Percentiles rank a stretch among this genome's conserved stretches.
Evolutionary conservation across 1,140 invertebrate genomes (phyloP).

Genomic region (Philaenus spumarius): DNA sequence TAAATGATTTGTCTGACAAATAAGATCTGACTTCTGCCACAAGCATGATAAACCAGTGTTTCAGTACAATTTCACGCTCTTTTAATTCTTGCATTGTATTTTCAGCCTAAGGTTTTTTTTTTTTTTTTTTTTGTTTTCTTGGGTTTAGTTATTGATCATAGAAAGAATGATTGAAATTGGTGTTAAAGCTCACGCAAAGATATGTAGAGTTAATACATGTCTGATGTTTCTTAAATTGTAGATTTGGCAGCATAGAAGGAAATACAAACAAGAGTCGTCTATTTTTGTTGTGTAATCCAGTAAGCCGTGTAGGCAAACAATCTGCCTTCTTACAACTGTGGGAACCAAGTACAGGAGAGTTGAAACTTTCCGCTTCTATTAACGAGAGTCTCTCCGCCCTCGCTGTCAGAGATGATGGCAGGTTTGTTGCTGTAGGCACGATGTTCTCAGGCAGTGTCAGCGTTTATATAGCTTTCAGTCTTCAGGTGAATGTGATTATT

Average conservation of each 20-base stretch:
- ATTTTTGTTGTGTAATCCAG: conserved; percentile 77
- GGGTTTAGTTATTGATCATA: too few relatives aligned
- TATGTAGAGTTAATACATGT: too few relatives aligned
- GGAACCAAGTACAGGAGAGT: conserved; percentile 49
- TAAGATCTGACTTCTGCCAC: too few relatives aligned
- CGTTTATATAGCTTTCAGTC: conserved; percentile 85
- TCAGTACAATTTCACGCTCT: too few relatives aligned
- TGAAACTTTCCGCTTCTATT: conserved; percentile 49
- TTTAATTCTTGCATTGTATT: too few relatives aligned
- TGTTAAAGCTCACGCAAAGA: too few relatives aligned
- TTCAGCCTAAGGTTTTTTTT: too few relatives aligned
- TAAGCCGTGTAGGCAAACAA: conserved; percentile 55
- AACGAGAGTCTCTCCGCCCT: conserved; percentile 76
- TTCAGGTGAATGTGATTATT: conserved; percentile 69
- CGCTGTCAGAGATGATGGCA: conserved; percentile 82
- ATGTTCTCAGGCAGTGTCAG: conserved; percentile 88
- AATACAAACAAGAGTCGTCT: conserved; percentile 56
- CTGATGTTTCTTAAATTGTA: conserved; percentile 41
- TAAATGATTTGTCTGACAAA: too few relatives aligned
- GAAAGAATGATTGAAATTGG: too few relatives aligned
- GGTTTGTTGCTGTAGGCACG: conserved; percentile 85
- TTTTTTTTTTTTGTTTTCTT: too few relatives aligned
- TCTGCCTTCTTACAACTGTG: conserved; percentile 54
- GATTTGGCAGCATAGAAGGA: conserved; percentile 63
- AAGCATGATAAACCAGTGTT: too few relatives aligned